Evolutionary conservation across 2,797 vertebrate genomes (phyloP).

Genomic region (Gambelia wislizenii): DNA sequence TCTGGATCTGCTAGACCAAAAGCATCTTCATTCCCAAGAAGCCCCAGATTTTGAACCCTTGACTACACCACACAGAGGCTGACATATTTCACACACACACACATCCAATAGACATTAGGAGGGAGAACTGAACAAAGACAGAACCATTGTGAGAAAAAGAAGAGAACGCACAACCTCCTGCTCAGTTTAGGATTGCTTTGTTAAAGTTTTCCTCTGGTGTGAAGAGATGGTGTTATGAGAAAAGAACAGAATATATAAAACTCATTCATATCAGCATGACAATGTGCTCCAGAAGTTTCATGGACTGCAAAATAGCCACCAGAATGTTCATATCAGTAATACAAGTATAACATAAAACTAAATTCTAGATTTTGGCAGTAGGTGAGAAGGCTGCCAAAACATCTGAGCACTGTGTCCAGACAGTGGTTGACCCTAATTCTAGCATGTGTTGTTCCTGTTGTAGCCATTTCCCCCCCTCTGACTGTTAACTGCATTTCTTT

Average conservation of each 20-base stretch:
- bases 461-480: background rate
- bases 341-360: background rate
- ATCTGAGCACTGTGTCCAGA: background rate
- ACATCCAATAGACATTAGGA: background rate
- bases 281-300: background rate
- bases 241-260: background rate
- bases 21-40: background rate
- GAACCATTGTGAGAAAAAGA: background rate
- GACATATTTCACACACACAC: background rate
- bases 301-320: background rate
- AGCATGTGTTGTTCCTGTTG: background rate
- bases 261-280: constrained; percentile 2
- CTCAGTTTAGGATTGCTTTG: background rate
- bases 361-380: background rate
- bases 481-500: background rate
- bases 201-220: background rate
- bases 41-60: background rate
- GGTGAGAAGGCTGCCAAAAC: background rate
- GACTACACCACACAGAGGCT: background rate
- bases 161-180: background rate
- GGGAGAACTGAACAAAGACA: background rate
- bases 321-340: background rate
- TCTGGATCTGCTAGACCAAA: background rate
- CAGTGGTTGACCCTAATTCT: background rate
- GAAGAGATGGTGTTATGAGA: background rate